These are phyloP conservation scores for Harpegnathos saltator DNA, from an alignment of 1,140 invertebrate species.

Conservation along the genomic window DNA sequence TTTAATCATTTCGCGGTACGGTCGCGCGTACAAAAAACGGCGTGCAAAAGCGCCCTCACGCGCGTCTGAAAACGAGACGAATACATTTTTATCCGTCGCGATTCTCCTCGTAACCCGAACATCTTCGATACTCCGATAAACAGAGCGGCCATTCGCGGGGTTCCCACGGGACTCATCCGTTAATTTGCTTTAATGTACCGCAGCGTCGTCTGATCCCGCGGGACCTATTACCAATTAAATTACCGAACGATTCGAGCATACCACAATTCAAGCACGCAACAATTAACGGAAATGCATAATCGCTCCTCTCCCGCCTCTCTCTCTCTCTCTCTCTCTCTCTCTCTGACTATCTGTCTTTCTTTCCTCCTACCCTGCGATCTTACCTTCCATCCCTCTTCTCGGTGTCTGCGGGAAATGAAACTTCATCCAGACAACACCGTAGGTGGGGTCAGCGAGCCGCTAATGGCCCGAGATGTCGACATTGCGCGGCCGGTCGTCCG, in stretches of 20 bases:
- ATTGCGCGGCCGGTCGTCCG: slow-evolving; percentile 37
- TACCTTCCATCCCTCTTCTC: background rate
- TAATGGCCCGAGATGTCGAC: slow-evolving; percentile 63
- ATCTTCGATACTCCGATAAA: slow-evolving; percentile 67
- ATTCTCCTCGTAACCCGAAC: background rate
- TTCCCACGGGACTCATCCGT: slow-evolving; percentile 71
- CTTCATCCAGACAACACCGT: slow-evolving; percentile 58
- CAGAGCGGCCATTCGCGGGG: slow-evolving; percentile 53
- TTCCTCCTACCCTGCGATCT: too few relatives aligned
- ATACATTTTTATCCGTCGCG: slow-evolving; percentile 43
- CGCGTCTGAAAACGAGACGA: background rate
- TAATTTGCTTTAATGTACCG: slow-evolving; percentile 74
- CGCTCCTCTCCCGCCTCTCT: background rate
- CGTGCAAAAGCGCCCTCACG: background rate
- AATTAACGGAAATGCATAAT: slow-evolving; percentile 35
- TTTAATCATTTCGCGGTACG: background rate
- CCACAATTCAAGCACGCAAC: slow-evolving; percentile 36
- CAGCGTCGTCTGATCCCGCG: slow-evolving; percentile 30
- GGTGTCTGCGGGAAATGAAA: slow-evolving; percentile 41
- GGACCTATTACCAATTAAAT: slow-evolving; percentile 74
- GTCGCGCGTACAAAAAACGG: background rate
- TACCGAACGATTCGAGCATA: slow-evolving; percentile 54
- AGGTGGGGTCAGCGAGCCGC: slow-evolving; percentile 49
- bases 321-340: background rate
- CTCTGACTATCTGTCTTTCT: background rate